Conservation (phyloP, 23 tunicate genomes). For the Ciona savignyi region DNA sequence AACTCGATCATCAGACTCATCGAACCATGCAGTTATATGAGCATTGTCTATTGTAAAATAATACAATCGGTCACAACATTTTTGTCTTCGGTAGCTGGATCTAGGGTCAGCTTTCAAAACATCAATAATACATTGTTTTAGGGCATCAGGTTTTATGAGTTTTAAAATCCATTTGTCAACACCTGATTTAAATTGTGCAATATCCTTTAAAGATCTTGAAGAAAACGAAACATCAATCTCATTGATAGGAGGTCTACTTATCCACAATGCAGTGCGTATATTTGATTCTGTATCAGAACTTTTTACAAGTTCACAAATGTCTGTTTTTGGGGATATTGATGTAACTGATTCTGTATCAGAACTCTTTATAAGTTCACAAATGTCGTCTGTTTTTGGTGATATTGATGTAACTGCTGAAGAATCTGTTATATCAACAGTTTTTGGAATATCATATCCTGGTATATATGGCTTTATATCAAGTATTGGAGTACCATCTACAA, state of each 20-base stretch:
- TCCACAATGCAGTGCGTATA: conserved; percentile 22
- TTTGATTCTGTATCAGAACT: not conserved
- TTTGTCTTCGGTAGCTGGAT: conserved; percentile 64
- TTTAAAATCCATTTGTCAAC: conserved; percentile 6
- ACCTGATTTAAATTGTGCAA: conserved; percentile 6
- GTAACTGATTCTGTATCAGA: not conserved
- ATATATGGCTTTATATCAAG: conserved; percentile 97
- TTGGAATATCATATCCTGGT: conserved; percentile 58
- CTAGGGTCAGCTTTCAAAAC: conserved; percentile 78
- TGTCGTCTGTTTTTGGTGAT: not conserved
- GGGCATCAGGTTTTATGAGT: conserved; percentile 13
- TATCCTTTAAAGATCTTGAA: conserved; percentile 38
- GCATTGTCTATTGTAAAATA: conserved; percentile 62
- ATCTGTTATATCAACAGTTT: not conserved
- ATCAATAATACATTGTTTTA: conserved; percentile 38
- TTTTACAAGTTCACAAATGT: no score
- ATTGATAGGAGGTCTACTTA: conserved; percentile 9
- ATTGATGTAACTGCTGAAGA: not conserved
- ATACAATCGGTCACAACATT: conserved; percentile 74
- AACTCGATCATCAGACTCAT: conserved; percentile 33
- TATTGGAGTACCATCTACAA: conserved; percentile 93
- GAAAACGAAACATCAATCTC: conserved; percentile 38
- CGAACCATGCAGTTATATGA: conserved; percentile 94
- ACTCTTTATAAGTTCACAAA: not conserved
- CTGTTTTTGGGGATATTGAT: not conserved